These are phyloP conservation scores for Conger conger DNA, from an alignment of 2,113 vertebrate species.

Conservation along the genomic window DNA sequence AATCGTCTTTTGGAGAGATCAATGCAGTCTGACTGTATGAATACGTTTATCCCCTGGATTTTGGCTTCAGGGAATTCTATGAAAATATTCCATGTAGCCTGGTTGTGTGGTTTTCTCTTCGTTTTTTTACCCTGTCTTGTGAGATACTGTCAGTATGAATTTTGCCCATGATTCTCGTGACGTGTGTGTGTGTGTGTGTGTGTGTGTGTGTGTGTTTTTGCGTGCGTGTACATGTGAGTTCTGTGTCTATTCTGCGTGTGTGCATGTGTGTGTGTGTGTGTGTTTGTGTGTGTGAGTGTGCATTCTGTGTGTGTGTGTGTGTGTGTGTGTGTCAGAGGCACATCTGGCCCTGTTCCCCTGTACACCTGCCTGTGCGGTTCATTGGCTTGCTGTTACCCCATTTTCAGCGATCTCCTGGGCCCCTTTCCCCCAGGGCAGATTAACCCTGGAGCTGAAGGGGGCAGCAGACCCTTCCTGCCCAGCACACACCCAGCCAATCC, in stretches of 20 bases:
- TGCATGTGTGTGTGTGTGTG: background rate
- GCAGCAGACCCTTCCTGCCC: background rate
- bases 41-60: background rate
- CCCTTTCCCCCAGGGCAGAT: background rate
- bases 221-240: background rate
- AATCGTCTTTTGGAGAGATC: background rate
- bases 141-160: background rate
- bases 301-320: background rate
- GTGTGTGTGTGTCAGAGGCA: background rate
- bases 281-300: background rate
- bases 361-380: background rate
- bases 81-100: background rate
- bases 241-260: too few relatives aligned
- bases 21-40: background rate
- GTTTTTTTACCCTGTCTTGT: background rate
- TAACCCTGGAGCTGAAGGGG: background rate
- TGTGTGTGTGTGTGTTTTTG: slow-evolving; percentile 6
- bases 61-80: background rate
- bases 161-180: background rate
- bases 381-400: background rate
- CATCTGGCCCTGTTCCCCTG: background rate
- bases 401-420: background rate
- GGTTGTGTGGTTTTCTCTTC: background rate
- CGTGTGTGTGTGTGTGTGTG: background rate
- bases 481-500: background rate